Conservation (phyloP, 2,888 invertebrate genomes). For the Pristionchus mayeri region DNA sequence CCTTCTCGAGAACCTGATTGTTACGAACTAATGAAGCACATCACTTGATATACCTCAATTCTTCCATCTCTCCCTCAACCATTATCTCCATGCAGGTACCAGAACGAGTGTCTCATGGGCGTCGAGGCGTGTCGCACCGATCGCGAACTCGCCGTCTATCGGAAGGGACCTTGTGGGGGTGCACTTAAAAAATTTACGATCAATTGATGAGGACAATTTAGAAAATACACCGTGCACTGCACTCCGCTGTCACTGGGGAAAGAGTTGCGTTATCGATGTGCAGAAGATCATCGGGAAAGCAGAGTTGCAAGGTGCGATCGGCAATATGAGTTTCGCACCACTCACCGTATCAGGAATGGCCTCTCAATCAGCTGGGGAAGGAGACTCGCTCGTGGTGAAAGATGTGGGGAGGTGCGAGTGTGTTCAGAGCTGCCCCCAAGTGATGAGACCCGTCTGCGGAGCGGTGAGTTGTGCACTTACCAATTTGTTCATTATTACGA, state of each 20-base stretch:
- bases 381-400: not conserved
- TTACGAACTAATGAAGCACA: not conserved
- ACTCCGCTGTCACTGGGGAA: conserved; percentile 85
- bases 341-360: conserved; percentile 5
- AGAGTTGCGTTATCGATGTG: conserved; percentile 82
- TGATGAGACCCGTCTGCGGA: conserved; percentile 67
- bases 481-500: too few species aligned
- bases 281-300: conserved; percentile 72
- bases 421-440: conserved; percentile 60
- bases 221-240: conserved; percentile 76
- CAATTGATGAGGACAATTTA: conserved; percentile 70
- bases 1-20: not conserved
- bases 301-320: conserved; percentile 77
- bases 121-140: conserved; percentile 85
- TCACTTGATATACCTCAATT: too few species aligned
- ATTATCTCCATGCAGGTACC: conserved; percentile 76
- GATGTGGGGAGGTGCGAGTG: conserved; percentile 61
- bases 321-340: not conserved
- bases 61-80: not conserved
- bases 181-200: not conserved
- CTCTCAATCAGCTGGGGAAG: not conserved
- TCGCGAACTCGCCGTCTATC: conserved; percentile 84
- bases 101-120: conserved; percentile 87
- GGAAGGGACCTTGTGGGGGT: conserved; percentile 88
- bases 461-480: conserved; percentile 41